Conservation (phyloP, 2,888 invertebrate species). For the Calameuta idolon region DNA sequence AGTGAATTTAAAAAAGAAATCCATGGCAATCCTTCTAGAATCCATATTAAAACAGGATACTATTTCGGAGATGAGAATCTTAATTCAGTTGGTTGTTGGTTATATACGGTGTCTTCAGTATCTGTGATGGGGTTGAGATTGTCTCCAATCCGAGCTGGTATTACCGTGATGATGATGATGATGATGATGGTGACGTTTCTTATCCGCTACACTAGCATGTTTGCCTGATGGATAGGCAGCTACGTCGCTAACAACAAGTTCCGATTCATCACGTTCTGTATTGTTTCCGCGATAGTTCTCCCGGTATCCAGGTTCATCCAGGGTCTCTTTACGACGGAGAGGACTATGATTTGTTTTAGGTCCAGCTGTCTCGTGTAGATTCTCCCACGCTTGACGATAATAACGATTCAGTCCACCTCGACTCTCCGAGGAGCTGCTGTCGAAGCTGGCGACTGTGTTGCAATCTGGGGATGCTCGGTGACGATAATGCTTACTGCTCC, state of each 20-base stretch:
- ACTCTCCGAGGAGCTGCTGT: constrained; percentile 88
- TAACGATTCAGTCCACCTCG: constrained; percentile 86
- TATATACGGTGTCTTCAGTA: constrained; percentile 59
- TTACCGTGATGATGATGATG: constrained; percentile 77
- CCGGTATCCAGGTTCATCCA: constrained; percentile 74
- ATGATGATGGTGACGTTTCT: constrained; percentile 80
- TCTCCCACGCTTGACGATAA: constrained; percentile 94
- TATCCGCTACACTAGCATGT: constrained; percentile 68
- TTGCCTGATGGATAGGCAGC: constrained; percentile 66
- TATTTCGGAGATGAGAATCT: not conserved
- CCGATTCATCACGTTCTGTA: constrained; percentile 75
- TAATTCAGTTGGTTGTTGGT: constrained; percentile 35
- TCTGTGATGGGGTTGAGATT: constrained; percentile 69
- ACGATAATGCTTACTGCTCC: constrained; percentile 86
- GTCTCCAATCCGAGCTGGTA: constrained; percentile 71
- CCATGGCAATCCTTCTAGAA: not conserved
- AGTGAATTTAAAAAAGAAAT: not conserved
- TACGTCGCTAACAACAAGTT: constrained; percentile 80
- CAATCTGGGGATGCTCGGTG: constrained; percentile 91
- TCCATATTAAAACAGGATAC: not conserved
- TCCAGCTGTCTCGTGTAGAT: constrained; percentile 85
- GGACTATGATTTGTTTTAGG: constrained; percentile 74
- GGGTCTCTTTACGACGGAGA: constrained; percentile 77
- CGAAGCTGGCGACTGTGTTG: constrained; percentile 91
- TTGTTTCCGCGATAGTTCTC: constrained; percentile 61